Percentiles rank a stretch among this genome's conserved stretches.
Conservation (phyloP, 1,140 invertebrate genomes). For the Metopolophium dirhodum region DNA sequence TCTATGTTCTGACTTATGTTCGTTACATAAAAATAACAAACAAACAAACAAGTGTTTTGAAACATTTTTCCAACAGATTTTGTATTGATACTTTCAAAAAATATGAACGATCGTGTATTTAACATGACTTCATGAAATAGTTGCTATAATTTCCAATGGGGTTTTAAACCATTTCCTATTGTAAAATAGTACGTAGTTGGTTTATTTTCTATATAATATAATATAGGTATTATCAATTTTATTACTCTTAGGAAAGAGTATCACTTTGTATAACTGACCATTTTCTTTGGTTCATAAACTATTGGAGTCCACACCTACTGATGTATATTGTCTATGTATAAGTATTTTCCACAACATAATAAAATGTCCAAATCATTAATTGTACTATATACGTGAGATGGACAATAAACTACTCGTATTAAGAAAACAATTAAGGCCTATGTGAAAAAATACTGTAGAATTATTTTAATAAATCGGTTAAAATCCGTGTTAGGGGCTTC, state of each 20-base stretch:
- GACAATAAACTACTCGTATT: no score
- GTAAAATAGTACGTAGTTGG: neutral
- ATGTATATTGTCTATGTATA: no score
- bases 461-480: neutral
- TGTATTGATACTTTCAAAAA: neutral
- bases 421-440: no score
- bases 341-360: no score
- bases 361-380: neutral
- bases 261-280: neutral
- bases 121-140: neutral
- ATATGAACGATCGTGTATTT: neutral
- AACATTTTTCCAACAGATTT: neutral
- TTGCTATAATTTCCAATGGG: neutral
- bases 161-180: neutral
- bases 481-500: neutral
- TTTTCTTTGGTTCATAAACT: neutral
- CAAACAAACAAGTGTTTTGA: conserved; percentile 4
- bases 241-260: neutral
- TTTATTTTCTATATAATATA: neutral
- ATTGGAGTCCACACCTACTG: neutral
- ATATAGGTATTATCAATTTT: neutral
- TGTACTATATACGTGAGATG: no score
- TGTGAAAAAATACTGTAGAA: neutral
- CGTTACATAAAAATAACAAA: neutral
- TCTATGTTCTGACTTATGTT: neutral